A percentile compares a stretch with the other conserved stretches of the same genome.
phyloP scores from a whole-genome alignment of 2,888 invertebrate genomes.

The Pocota personata region DNA sequence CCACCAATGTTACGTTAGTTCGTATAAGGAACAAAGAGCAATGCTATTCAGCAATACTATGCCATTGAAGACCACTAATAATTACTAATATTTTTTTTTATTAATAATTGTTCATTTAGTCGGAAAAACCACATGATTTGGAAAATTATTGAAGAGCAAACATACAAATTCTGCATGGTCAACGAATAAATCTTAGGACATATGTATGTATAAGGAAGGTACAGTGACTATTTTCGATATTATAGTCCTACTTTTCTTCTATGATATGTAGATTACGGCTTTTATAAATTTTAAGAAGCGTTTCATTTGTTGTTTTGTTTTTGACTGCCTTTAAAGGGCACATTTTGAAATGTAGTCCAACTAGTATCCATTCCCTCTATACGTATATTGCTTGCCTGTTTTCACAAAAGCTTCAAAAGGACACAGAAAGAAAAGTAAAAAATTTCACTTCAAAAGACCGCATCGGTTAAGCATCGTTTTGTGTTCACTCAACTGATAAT shows the following conservation, averaged over 20 bases:
- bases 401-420: neutral
- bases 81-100: no score
- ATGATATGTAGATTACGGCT: neutral
- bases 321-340: neutral
- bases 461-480: conserved; percentile 66
- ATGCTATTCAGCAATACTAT: no score
- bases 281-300: neutral
- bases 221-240: no score
- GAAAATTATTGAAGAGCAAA: no score
- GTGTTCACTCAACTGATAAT: conserved; percentile 70
- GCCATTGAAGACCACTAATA: no score
- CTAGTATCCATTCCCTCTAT: neutral
- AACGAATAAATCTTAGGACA: no score
- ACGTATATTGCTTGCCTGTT: neutral
- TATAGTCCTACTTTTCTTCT: neutral
- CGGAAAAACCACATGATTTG: no score
- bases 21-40: no score
- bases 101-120: no score
- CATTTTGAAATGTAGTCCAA: neutral
- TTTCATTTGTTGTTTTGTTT: neutral
- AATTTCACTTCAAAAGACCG: conserved; percentile 61
- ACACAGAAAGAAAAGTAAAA: conserved; percentile 1
- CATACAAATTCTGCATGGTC: no score
- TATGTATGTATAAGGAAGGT: no score
- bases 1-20: no score